phyloP scores from a whole-genome alignment of 2,888 invertebrate genomes.

The Dynastes hyllus region DNA sequence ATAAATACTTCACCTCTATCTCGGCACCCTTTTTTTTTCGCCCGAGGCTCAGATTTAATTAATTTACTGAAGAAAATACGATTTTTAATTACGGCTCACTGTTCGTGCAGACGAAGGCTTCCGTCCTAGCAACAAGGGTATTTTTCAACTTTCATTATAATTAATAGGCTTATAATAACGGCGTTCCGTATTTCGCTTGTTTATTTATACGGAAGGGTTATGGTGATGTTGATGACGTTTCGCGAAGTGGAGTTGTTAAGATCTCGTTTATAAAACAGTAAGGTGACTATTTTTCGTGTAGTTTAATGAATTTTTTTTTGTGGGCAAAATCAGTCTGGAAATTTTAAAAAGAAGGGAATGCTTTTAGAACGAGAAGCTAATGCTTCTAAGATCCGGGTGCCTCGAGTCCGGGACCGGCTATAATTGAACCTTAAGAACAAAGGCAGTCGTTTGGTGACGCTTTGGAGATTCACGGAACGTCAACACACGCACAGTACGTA shows the following conservation, averaged over 20 bases:
- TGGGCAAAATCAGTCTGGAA: no score
- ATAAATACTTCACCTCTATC: constrained; percentile 19
- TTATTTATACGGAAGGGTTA: background rate
- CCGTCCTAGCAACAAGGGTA: background rate
- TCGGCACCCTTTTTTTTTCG: constrained; percentile 4
- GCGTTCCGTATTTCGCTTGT: background rate
- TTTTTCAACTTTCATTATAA: constrained; percentile 1
- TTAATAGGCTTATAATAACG: constrained; percentile 21
- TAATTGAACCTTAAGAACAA: no score
- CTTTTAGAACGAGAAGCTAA: no score
- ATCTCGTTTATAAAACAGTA: no score
- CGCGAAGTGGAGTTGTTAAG: background rate
- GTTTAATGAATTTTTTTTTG: no score
- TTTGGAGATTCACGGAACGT: no score
- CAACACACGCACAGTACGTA: no score
- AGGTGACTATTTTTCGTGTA: no score
- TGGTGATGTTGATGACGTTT: background rate
- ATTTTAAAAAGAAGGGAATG: no score
- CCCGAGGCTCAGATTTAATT: background rate
- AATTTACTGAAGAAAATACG: constrained; percentile 23
- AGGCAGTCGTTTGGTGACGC: no score
- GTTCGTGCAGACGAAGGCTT: background rate
- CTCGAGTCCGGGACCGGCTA: no score
- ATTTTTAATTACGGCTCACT: constrained; percentile 12
- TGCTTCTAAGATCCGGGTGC: no score